Percentiles rank a stretch among this genome's conserved stretches.
Evolutionary conservation across 2,113 vertebrate species (phyloP).

Genomic region (Anoplopoma fimbria): DNA sequence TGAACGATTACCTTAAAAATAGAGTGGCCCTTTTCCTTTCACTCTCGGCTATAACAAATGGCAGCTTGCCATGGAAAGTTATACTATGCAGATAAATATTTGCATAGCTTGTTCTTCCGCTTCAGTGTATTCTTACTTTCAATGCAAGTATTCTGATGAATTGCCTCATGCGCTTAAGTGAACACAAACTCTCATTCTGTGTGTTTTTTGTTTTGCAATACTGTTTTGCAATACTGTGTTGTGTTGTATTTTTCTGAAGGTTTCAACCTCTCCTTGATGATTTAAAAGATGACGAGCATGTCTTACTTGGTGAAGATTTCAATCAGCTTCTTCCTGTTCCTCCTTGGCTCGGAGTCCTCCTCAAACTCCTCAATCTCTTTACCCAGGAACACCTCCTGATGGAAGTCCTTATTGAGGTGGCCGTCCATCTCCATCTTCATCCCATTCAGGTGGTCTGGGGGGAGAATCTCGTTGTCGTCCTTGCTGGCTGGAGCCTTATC

Average conservation of each 20-base stretch:
- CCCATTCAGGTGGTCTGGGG: constrained; percentile 93
- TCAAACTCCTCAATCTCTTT: constrained; percentile 94
- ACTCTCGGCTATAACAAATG: not conserved
- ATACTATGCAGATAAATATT: not conserved
- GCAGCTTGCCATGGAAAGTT: not conserved
- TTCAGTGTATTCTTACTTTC: not conserved
- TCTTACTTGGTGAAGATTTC: constrained; percentile 94
- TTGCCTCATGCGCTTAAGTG: not conserved
- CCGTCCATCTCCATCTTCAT: constrained; percentile 95
- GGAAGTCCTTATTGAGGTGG: constrained; percentile 95
- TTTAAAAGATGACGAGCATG: not conserved
- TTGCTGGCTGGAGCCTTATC: constrained; percentile 81
- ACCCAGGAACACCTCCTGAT: constrained; percentile 96
- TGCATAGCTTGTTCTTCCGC: not conserved
- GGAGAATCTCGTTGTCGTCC: constrained; percentile 93
- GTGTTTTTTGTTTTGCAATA: not conserved
- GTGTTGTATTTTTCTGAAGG: not conserved
- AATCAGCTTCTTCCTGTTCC: constrained; percentile 92
- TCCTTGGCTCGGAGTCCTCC: constrained; percentile 90
- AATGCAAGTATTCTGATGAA: not conserved
- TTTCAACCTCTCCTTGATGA: not conserved
- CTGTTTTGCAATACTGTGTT: not conserved
- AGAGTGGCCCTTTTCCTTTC: not conserved
- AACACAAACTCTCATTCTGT: not conserved
- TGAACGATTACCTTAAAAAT: not conserved